Conservation (phyloP, 1,140 invertebrate species). For the Papilio glaucus region DNA sequence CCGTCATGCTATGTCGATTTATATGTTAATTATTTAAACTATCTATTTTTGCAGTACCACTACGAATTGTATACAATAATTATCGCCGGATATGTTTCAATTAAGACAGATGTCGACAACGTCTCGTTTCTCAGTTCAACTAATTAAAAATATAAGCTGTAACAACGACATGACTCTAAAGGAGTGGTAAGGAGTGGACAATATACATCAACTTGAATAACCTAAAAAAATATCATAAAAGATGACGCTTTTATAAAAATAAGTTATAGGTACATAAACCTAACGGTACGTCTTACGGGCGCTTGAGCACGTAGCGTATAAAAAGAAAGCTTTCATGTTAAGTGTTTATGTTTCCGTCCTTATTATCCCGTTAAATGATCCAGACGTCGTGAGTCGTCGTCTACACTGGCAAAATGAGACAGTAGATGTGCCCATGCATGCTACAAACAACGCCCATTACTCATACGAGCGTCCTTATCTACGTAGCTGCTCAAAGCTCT, state of each 20-base stretch:
- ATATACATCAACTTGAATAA: no score
- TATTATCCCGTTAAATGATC: constrained; percentile 27
- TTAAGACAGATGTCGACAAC: no score
- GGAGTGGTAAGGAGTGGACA: no score
- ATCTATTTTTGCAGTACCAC: no score
- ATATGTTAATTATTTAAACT: no score
- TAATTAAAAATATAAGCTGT: no score
- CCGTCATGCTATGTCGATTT: no score
- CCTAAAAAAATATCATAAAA: no score
- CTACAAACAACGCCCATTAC: constrained; percentile 17
- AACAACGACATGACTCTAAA: no score
- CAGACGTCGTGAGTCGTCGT: constrained; percentile 15
- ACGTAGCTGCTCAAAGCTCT: constrained; percentile 3
- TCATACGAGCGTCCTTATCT: constrained; percentile 8
- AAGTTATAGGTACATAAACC: neutral
- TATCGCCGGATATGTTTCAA: no score
- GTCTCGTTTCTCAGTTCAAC: no score
- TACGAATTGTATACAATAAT: no score
- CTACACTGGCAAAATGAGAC: constrained; percentile 7
- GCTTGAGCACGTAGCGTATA: constrained; percentile 8
- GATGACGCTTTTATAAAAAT: neutral
- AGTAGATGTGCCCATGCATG: constrained; percentile 8
- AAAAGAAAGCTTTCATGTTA: constrained; percentile 25
- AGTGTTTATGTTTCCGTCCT: constrained; percentile 24
- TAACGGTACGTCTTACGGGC: constrained; percentile 2